Base-by-base conservation (phyloP, 1,140 invertebrate genomes). In the Apolygus lucorum region DNA sequence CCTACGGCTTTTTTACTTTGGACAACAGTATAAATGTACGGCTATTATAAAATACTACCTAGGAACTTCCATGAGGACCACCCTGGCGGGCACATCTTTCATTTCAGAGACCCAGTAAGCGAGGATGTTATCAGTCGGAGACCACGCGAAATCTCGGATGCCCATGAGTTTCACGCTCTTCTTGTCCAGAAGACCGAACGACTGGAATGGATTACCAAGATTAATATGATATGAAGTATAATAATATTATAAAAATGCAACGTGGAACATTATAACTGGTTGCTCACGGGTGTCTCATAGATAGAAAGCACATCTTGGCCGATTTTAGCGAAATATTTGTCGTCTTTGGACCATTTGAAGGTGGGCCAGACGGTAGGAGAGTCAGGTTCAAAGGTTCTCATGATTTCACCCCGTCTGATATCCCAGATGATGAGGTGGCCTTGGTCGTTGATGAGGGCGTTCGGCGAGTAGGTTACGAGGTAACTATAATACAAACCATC, bases 31-130 rank as follows among this genome's bases (percentile, higher is more conserved):
- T n/a, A n/a, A n/a, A n/a, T n/a, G n/a, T n/a, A n/a, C n/a, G n/a
- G n/a, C n/a, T n/a, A n/a, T n/a, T n/a, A n/a, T n/a, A n/a, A n/a
- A n/a, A n/a, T n/a, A n/a, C n/a, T n/a, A 85, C 81, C 89, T 91
- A 17, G 91, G 92, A 63, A 94, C 86, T 81, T 94, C 91, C 49
- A 93, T 81, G 0, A 95, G 82, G 0, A 89, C 92, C 2, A 93
- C 91, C 74, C 90, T 82, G 13, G 92, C 91, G 29, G 91, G 92
- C 2, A 95, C 92, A 78, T 86, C 91, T 77, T 95, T 93, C 75
- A 98, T 91, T 82, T 99, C 97, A 21, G 93, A 93, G n/a, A 98
- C 93, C 95, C 96, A 99, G 78, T 98, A 99, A 2, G 95, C 95
- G 28, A 99, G 85, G 28, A 95, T 84, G 77, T 98, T 98, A 76